Evolutionary conservation across 2,888 invertebrate genomes (phyloP), one percentile per base, ranked within the genome.

Genomic region (Platynereis dumerilii): DNA sequence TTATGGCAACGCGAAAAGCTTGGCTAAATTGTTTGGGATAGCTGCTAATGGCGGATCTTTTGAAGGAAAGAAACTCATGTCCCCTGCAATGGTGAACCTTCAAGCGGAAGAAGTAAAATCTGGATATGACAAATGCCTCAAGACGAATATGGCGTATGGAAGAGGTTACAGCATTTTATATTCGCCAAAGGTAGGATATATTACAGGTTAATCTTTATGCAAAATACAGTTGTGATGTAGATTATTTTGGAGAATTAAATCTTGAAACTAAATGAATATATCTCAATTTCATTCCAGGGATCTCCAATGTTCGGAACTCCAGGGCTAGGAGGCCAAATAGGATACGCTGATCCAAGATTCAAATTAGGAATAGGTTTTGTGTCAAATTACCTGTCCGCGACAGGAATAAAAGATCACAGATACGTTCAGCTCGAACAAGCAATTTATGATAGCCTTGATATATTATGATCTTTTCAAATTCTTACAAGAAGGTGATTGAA

Each of bases 21-120:
- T 48, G 22, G 48, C 48, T n/a, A 48, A 48, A 22, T n/a, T 48
- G 3, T 48, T 48, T 48, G 48, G 48, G 3, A 48, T 48, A 5
- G n/a, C 22, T n/a, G 48, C 48, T 10, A 48, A 48, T 48, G 48
- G 48, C 17, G 48, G 48, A n/a, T n/a, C n/a, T n/a, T 48, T 48
- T n/a, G 17, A 48, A 5, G 48, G 48, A 5, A 48, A 22, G 48
- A 48, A 22, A 48, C n/a, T 48, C 3, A 12, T 48, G 7, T n/a
- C 48, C 17, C 20, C 48, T 48, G 48, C n/a, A 5, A 22, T n/a
- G 22, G 48, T n/a, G 7, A n/a, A 48, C 3, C 7, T 20, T 20
- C 48, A 20, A 22, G 22, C n/a, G n/a, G 10, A 48, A 7, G 48
- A 7, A n/a, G 22, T 48, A 3, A 22, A n/a, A n/a, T 48, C 48